Evolutionary conservation across 2,797 vertebrate species (phyloP), one percentile per base, ranked within the genome.

Genomic region (Zenarchopterus dispar): DNA sequence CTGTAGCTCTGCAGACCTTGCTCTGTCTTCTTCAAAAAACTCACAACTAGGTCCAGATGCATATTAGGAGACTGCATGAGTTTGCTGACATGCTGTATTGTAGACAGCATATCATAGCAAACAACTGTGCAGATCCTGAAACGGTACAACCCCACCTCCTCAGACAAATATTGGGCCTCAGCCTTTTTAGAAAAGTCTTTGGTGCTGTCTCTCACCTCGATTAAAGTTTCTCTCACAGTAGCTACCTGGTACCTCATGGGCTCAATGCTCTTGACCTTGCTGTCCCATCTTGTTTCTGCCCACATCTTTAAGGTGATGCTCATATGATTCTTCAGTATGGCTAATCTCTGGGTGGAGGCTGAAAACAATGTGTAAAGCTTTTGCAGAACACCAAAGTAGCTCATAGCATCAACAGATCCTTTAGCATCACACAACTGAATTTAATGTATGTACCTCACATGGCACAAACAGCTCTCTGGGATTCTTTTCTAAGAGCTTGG

Each of bases 161-260:
- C 50, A 21, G 18, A 11, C 16, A 61, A 8, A 0, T 43, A 48
- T 1, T 60, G 46, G 17, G 33, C 18, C 57, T 41, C 33, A 26
- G 3, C 21, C 31, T 48, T 59, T 5, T 48, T n/a, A 11, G 2
- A 10, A 5, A 17, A 11, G 46, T 50, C 47, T 22, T 13, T 36
- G 31, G 28, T 13, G 16, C 18, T 18, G 3, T 42, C 17, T 10
- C 69, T 80, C 21, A 69, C 53, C 36, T 82, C 70, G 21, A 52
- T 47, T 6, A 76, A 18, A 15, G 67, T 41, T 42, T 82, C 65
- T 6, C 24, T 26, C 24, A 26, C 24, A 26, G 24, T 6, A 26
- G 24, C 24, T 26, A 3, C 24, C 24, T 26, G 24, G 24, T 26
- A 26, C 24, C 24, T 26, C 24, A 26, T 26, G 24, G 24, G 24